Percentiles rank a stretch among this genome's conserved stretches.
These are phyloP conservation scores for Tympanuchus pallidicinctus DNA, from an alignment of 2,113 vertebrate genomes.

Conservation along the genomic window DNA sequence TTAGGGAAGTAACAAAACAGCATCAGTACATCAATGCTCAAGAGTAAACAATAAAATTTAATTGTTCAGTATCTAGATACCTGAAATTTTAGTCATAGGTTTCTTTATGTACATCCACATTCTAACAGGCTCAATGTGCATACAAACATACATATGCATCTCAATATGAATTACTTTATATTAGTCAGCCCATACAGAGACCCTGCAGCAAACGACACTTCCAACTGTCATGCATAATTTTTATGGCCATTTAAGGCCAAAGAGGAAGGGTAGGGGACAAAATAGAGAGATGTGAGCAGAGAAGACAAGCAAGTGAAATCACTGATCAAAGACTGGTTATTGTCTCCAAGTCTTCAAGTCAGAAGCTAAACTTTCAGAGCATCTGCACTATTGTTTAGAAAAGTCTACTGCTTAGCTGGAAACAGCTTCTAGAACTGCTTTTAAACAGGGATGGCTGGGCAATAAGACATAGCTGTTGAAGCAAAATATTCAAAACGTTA, in stretches of 20 bases:
- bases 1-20: conserved; percentile 48
- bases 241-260: background rate
- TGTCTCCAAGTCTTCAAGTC: background rate
- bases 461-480: background rate
- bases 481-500: background rate
- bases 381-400: background rate
- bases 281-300: background rate
- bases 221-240: background rate
- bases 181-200: background rate
- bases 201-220: background rate
- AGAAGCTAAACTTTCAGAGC: background rate
- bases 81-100: background rate
- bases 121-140: background rate
- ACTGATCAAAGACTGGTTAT: rapidly evolving
- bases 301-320: background rate
- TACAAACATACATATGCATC: background rate
- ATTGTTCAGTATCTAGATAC: background rate
- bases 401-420: background rate
- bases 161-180: background rate
- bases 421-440: background rate
- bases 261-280: background rate
- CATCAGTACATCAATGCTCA: conserved; percentile 11
- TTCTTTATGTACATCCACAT: background rate
- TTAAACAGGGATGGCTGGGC: background rate
- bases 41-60: background rate